A percentile compares a stretch with the other conserved stretches of the same genome.
Evolutionary conservation across 2,888 invertebrate species (phyloP).

Genomic region (Microchrysa polita): DNA sequence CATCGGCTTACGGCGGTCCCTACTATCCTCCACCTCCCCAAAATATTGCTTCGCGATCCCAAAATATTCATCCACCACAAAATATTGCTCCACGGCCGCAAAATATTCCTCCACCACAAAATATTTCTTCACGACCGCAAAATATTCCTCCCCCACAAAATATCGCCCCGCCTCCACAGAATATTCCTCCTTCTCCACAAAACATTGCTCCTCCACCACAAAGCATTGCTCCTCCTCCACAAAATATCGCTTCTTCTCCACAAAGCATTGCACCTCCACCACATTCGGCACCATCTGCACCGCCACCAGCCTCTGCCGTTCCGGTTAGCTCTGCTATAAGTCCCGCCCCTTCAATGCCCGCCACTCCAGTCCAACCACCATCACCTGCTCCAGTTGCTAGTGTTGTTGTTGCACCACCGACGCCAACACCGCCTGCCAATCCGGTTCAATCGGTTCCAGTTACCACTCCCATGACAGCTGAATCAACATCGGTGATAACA

Average conservation of each 20-base stretch:
- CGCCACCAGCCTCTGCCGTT: conserved; percentile 53
- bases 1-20: conserved; percentile 53
- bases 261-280: conserved; percentile 52
- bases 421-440: conserved; percentile 50
- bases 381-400: conserved; percentile 45
- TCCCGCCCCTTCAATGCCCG: conserved; percentile 53
- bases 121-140: too few relatives aligned
- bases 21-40: conserved; percentile 52
- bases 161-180: conserved; percentile 51
- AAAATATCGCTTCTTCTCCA: conserved; percentile 52
- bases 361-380: conserved; percentile 50
- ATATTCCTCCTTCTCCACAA: conserved; percentile 52
- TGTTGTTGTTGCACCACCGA: conserved; percentile 53
- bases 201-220: conserved; percentile 44
- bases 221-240: conserved; percentile 51
- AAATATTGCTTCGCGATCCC: too few relatives aligned
- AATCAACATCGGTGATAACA: conserved; percentile 48
- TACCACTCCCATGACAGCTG: conserved; percentile 56
- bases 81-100: too few relatives aligned
- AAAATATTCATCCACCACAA: too few relatives aligned
- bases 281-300: conserved; percentile 51
- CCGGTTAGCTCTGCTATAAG: conserved; percentile 55
- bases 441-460: conserved; percentile 8
- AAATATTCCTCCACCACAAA: too few relatives aligned
- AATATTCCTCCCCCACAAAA: conserved; percentile 53